Evolutionary conservation across 1,140 invertebrate genomes (phyloP).

Genomic region (Drepana arcuata): DNA sequence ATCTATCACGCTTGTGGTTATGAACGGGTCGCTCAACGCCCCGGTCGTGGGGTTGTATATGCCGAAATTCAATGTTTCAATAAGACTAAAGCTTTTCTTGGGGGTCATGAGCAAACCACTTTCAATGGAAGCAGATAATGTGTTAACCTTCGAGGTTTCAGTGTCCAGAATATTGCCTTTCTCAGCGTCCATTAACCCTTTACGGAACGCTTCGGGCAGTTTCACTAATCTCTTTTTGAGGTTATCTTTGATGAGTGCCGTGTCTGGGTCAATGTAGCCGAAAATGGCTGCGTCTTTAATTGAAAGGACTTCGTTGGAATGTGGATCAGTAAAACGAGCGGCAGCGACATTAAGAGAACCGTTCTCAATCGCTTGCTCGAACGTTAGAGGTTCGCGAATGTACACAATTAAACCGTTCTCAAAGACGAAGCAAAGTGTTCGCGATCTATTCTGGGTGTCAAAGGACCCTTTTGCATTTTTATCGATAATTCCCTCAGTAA

Average conservation of each 20-base stretch:
- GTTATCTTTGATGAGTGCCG: conserved; percentile 90
- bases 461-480: conserved; percentile 75
- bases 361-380: conserved; percentile 83
- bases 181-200: conserved; percentile 89
- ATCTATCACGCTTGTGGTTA: conserved; percentile 77
- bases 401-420: conserved; percentile 82
- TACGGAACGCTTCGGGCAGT: conserved; percentile 87
- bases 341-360: conserved; percentile 80
- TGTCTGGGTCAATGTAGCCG: conserved; percentile 89
- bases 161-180: conserved; percentile 89
- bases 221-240: conserved; percentile 86
- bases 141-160: conserved; percentile 84
- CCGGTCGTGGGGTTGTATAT: conserved; percentile 87
- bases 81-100: conserved; percentile 82
- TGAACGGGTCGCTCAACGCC: conserved; percentile 85
- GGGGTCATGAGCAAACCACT: conserved; percentile 83
- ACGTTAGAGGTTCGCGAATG: conserved; percentile 79
- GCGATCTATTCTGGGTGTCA: conserved; percentile 76
- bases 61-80: conserved; percentile 86
- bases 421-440: conserved; percentile 80
- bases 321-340: conserved; percentile 84
- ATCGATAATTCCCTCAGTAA: conserved; percentile 82
- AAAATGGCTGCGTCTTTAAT: conserved; percentile 87
- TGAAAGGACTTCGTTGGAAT: conserved; percentile 78
- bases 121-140: conserved; percentile 82